These are phyloP conservation scores for Dipodomys spectabilis DNA, from an alignment of 2,113 vertebrate genomes.

Conservation along the genomic window DNA sequence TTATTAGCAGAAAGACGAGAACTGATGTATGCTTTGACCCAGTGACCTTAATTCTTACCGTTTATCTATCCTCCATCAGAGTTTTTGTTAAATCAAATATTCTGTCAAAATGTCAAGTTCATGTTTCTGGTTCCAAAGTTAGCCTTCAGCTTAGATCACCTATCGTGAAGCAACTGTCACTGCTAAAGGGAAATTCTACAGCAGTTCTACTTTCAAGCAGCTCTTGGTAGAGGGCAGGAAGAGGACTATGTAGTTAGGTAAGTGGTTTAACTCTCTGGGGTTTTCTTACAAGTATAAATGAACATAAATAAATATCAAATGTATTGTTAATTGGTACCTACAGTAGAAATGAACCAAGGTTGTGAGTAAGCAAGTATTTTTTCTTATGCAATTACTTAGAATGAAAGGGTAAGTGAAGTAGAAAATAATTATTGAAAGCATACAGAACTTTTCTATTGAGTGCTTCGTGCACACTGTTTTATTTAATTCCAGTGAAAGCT, in stretches of 20 bases:
- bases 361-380: neutral
- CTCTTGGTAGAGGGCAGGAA: neutral
- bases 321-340: neutral
- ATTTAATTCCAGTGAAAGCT: conserved; percentile 22
- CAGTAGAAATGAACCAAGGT: neutral
- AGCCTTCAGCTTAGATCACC: neutral
- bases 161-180: neutral
- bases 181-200: neutral
- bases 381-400: conserved; percentile 4
- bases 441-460: neutral
- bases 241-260: neutral
- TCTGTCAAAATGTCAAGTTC: neutral
- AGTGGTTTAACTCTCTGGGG: neutral
- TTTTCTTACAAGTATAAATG: conserved; percentile 18
- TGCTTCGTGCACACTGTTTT: neutral
- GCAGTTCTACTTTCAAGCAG: neutral
- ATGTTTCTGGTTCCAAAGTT: neutral
- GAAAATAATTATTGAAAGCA: neutral
- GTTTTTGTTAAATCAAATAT: conserved; percentile 19
- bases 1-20: neutral
- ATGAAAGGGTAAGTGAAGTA: neutral
- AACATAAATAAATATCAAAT: conserved; percentile 10
- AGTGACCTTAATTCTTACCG: neutral
- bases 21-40: neutral
- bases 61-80: neutral